These are phyloP conservation scores for Sebastes oblongus DNA, from an alignment of 2,797 vertebrate species.

Conservation along the genomic window DNA sequence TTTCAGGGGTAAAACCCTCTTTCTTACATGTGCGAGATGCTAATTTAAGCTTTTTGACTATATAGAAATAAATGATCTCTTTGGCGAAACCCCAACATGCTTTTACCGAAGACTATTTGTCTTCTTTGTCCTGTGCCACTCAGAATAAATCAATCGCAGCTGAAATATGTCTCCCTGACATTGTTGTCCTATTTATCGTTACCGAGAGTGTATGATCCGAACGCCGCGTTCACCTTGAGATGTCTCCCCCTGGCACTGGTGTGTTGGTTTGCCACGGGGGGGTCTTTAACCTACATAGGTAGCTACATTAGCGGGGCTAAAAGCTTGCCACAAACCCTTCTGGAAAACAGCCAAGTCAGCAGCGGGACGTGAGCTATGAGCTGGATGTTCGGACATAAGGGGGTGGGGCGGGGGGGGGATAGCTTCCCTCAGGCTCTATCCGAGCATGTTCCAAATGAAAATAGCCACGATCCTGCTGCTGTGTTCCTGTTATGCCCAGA, in stretches of 20 bases:
- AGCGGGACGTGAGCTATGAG: slow-evolving; percentile 62
- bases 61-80: neutral
- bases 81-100: neutral
- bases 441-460: slow-evolving; percentile 58
- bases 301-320: slow-evolving; percentile 79
- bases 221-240: slow-evolving; percentile 73
- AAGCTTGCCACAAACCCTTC: slow-evolving; percentile 55
- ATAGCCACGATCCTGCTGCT: slow-evolving; percentile 50
- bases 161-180: slow-evolving; percentile 42
- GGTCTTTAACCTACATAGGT: slow-evolving; percentile 84
- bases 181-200: slow-evolving; percentile 60
- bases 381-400: slow-evolving; percentile 62
- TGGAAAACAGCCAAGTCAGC: slow-evolving; percentile 79
- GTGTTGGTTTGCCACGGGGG: slow-evolving; percentile 74
- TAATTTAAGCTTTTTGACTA: neutral
- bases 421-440: slow-evolving; percentile 61
- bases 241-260: slow-evolving; percentile 65
- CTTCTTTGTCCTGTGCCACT: slow-evolving; percentile 1
- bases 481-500: slow-evolving; percentile 32
- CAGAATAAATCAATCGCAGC: slow-evolving; percentile 41
- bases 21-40: neutral
- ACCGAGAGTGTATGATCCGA: slow-evolving; percentile 24
- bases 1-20: slow-evolving; percentile 20
- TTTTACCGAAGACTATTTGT: neutral
- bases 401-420: neutral